Conservation (phyloP, 2,888 invertebrate genomes). For the Bombylius discolor region DNA sequence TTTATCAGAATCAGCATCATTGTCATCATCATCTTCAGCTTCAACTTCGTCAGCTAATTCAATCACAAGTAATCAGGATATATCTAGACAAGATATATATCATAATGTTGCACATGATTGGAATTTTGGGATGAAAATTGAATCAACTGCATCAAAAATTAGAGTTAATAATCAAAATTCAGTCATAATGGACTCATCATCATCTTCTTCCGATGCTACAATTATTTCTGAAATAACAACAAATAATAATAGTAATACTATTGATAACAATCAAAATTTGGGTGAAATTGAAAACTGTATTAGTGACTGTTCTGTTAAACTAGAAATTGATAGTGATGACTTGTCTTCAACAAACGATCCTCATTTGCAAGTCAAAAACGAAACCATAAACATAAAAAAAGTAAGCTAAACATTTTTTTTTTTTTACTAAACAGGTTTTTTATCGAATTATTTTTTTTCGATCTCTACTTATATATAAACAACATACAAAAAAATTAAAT, state of each 20-base stretch:
- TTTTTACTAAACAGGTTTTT: no score
- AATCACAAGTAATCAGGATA: not conserved
- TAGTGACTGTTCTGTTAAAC: not conserved
- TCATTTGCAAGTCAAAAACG: not conserved
- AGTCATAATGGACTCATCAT: slow-evolving; percentile 7
- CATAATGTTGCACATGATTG: slow-evolving; percentile 35
- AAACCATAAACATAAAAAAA: no score
- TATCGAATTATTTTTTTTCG: no score
- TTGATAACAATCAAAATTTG: not conserved
- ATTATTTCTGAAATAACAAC: slow-evolving; percentile 1
- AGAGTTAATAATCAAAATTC: not conserved
- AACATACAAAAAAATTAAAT: no score
- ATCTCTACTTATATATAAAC: no score
- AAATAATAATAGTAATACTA: not conserved
- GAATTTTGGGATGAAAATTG: slow-evolving; percentile 29
- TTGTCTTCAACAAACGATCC: not conserved
- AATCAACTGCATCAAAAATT: not conserved
- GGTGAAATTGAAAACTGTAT: slow-evolving; percentile 2
- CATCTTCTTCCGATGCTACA: slow-evolving; percentile 3
- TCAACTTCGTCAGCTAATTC: slow-evolving; percentile 18
- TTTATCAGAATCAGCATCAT: slow-evolving; percentile 19
- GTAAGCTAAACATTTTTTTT: no score
- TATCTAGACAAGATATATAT: slow-evolving; percentile 23
- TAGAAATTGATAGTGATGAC: not conserved
- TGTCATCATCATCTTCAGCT: slow-evolving; percentile 21